phyloP scores from a whole-genome alignment of 2,113 vertebrate genomes.

The Solea solea region DNA sequence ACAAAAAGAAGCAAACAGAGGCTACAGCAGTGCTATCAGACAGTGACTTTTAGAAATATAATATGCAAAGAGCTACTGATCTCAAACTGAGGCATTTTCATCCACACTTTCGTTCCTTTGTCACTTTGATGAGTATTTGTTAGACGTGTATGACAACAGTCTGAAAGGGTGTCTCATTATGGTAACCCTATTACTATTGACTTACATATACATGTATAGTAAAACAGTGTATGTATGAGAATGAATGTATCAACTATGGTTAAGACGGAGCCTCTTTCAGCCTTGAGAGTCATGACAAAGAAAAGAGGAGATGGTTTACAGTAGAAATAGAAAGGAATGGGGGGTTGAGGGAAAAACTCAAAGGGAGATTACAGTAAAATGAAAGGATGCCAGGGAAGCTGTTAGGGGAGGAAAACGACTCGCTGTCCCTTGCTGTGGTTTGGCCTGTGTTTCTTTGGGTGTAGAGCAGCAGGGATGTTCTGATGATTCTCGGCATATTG shows the following conservation, averaged over 20 bases:
- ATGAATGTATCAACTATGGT: conserved; percentile 31
- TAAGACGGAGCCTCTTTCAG: conserved; percentile 16
- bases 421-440: conserved; percentile 7
- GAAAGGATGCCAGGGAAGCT: conserved; percentile 34
- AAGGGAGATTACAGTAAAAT: conserved; percentile 48
- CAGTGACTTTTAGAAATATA: too few relatives aligned
- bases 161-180: neutral
- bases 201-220: too few relatives aligned
- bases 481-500: conserved; percentile 48
- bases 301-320: conserved; percentile 46
- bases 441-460: conserved; percentile 12
- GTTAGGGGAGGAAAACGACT: conserved; percentile 8
- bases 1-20: too few relatives aligned
- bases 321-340: conserved; percentile 49
- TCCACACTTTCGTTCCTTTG: neutral
- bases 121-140: too few relatives aligned
- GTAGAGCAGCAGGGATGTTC: conserved; percentile 12
- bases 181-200: too few relatives aligned
- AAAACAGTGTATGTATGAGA: neutral
- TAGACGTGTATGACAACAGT: neutral
- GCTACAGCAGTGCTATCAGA: too few relatives aligned
- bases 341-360: conserved; percentile 29
- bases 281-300: conserved; percentile 52
- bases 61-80: too few relatives aligned
- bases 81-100: neutral